These are phyloP conservation scores for Hippoglossus hippoglossus DNA, from an alignment of 2,797 vertebrate species.

Conservation along the genomic window DNA sequence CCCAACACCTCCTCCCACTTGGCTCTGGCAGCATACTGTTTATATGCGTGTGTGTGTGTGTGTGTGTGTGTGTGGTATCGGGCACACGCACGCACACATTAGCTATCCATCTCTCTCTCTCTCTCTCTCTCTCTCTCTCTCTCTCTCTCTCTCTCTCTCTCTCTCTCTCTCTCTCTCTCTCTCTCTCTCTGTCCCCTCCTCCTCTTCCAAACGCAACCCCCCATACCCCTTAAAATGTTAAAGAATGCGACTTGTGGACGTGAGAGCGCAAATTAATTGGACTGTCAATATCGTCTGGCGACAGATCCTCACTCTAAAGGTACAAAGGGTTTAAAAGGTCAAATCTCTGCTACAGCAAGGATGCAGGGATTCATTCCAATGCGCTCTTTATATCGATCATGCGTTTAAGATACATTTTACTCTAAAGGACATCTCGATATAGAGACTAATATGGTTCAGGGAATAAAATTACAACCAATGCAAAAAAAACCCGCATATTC, in stretches of 20 bases:
- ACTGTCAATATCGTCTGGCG: conserved; percentile 34
- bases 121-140: too few relatives aligned
- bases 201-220: neutral
- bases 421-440: neutral
- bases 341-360: conserved; percentile 11
- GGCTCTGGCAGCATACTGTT: conserved; percentile 48
- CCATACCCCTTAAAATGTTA: conserved; percentile 30
- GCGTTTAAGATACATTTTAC: neutral
- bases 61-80: conserved; percentile 17
- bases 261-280: conserved; percentile 38
- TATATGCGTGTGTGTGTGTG: too few relatives aligned
- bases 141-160: too few relatives aligned
- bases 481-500: neutral
- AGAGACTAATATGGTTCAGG: neutral
- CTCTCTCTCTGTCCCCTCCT: neutral
- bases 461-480: neutral
- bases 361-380: neutral
- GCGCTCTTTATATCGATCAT: too few relatives aligned
- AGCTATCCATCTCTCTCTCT: conserved; percentile 6
- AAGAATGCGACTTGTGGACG: conserved; percentile 44
- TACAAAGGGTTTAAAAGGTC: conserved; percentile 33
- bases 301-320: conserved; percentile 30
- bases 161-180: too few relatives aligned
- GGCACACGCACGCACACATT: conserved; percentile 8
- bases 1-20: conserved; percentile 32